Evolutionary conservation across 2,797 vertebrate genomes (phyloP).

Genomic region (Sebastes elongatus): DNA sequence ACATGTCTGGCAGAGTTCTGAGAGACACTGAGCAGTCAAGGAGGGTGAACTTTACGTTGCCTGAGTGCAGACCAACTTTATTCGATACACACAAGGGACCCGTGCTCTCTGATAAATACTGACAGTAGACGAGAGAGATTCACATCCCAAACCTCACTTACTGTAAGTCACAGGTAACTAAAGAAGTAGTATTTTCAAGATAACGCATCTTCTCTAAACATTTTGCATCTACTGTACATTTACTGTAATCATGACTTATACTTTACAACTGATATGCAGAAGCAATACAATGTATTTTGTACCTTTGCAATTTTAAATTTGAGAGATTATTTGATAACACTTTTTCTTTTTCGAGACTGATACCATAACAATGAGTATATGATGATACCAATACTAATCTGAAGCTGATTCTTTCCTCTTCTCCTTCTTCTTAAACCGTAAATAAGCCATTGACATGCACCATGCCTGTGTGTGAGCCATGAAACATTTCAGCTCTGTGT

Average conservation of each 20-base stretch:
- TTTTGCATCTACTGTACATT: not conserved
- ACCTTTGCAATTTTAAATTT: not conserved
- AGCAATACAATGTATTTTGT: not conserved
- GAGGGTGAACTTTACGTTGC: slow-evolving; percentile 63
- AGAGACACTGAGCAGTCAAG: slow-evolving; percentile 56
- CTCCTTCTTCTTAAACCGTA: not conserved
- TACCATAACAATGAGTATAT: not conserved
- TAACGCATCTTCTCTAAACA: not conserved
- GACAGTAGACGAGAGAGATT: slow-evolving; percentile 15
- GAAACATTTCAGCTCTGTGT: not conserved
- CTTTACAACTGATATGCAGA: not conserved
- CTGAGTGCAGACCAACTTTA: slow-evolving; percentile 51
- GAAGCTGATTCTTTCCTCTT: not conserved
- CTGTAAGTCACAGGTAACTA: slow-evolving; percentile 11
- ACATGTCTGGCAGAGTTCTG: slow-evolving; percentile 49
- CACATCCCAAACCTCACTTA: not conserved
- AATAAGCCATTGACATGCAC: not conserved
- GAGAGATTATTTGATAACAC: not conserved
- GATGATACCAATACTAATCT: not conserved
- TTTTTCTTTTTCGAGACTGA: not conserved
- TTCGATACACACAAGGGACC: slow-evolving; percentile 50
- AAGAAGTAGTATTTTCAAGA: not conserved
- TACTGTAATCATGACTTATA: not conserved
- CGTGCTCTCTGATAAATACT: slow-evolving; percentile 16
- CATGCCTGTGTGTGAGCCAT: not conserved